Percentiles rank a stretch among this genome's conserved stretches.
phyloP scores from a whole-genome alignment of 1,140 invertebrate species.

The Laupala kohalensis region DNA sequence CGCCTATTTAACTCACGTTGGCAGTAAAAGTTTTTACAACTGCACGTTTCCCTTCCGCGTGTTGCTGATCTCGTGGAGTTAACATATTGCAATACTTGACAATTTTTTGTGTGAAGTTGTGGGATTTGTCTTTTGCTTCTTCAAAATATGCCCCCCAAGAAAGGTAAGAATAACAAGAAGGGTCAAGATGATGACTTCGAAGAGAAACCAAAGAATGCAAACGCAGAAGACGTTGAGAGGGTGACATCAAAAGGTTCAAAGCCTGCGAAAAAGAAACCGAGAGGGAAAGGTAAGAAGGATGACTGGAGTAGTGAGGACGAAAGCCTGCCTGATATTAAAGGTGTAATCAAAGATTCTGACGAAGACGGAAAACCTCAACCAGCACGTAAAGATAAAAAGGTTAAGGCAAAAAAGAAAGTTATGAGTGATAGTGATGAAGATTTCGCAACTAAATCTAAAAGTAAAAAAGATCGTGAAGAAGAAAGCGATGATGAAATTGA shows the following conservation, averaged over 20 bases:
- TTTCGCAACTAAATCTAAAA: not conserved
- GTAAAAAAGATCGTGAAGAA: not conserved
- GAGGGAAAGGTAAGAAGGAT: slow-evolving; percentile 24
- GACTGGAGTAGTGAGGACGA: slow-evolving; percentile 17
- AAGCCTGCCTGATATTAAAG: slow-evolving; percentile 9
- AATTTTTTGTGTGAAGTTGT: not conserved
- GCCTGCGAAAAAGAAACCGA: slow-evolving; percentile 28
- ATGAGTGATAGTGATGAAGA: slow-evolving; percentile 17
- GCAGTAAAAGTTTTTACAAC: not conserved
- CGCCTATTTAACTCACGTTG: not conserved
- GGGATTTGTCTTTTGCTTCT: not conserved
- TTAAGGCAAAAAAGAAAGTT: slow-evolving; percentile 30
- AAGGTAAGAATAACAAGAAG: slow-evolving; percentile 38
- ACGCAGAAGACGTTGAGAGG: slow-evolving; percentile 20
- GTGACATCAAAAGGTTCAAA: slow-evolving; percentile 11
- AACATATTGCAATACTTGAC: not conserved
- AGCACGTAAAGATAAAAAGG: slow-evolving; percentile 20
- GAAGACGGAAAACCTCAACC: slow-evolving; percentile 14
- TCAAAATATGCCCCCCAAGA: slow-evolving; percentile 41
- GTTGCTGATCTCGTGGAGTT: not conserved
- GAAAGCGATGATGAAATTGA: slow-evolving; percentile 4
- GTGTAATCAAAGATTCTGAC: slow-evolving; percentile 1
- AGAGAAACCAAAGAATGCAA: slow-evolving; percentile 23
- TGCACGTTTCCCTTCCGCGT: not conserved
- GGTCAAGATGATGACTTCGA: slow-evolving; percentile 40